A percentile compares a stretch with the other conserved stretches of the same genome.
phyloP scores from a whole-genome alignment of 1,140 invertebrate genomes.

The Aethina tumida region DNA sequence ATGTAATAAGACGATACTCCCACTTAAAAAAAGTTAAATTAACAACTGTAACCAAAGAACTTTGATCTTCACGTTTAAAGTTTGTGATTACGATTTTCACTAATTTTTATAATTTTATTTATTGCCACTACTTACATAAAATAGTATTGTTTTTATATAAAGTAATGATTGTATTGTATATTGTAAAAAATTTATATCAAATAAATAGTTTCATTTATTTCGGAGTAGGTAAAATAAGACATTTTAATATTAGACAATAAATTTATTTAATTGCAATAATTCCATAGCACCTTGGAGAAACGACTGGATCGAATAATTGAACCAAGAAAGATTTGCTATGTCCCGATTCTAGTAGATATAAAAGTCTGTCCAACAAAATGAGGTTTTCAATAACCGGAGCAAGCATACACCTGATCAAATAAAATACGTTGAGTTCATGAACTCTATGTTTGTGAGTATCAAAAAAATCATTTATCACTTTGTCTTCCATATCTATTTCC shows the following conservation, averaged over 20 bases:
- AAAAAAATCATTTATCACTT: conserved; percentile 37
- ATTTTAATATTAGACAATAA: no score
- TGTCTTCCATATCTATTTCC: conserved; percentile 26
- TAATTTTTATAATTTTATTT: not conserved
- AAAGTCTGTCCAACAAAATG: conserved; percentile 72
- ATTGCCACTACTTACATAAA: conserved; percentile 6
- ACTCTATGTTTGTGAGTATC: conserved; percentile 40
- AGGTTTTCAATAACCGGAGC: conserved; percentile 77
- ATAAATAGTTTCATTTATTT: no score
- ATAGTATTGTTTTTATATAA: conserved; percentile 12
- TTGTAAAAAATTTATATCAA: not conserved
- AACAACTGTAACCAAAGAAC: not conserved
- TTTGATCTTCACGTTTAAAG: not conserved
- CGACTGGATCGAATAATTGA: conserved; percentile 62
- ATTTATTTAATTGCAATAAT: conserved; percentile 52
- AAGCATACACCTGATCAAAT: conserved; percentile 67
- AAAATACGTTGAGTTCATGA: conserved; percentile 67
- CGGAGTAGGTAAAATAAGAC: no score
- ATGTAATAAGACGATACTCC: not conserved
- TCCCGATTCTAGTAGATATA: conserved; percentile 65
- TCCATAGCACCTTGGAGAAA: conserved; percentile 67
- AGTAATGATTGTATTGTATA: conserved; percentile 10
- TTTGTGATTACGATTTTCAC: conserved; percentile 2
- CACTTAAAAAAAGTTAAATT: not conserved
- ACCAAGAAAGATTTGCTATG: conserved; percentile 54